Conservation (phyloP, 2,888 invertebrate species). For the Lasioglossum figueresi region DNA sequence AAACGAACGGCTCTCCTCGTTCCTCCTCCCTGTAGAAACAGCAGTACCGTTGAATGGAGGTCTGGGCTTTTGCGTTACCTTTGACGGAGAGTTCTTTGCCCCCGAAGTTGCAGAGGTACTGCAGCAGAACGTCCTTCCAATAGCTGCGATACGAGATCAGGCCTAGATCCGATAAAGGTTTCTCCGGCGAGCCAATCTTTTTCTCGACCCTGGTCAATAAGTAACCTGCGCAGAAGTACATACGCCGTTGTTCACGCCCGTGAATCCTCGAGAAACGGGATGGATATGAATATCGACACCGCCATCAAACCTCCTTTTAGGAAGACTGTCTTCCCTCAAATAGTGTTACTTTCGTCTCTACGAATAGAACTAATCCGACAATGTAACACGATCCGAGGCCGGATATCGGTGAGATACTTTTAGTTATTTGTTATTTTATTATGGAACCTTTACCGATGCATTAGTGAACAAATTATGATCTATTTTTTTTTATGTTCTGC, state of each 20-base stretch:
- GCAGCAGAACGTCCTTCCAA: slow-evolving; percentile 98
- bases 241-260: neutral
- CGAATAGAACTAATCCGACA: too few relatives aligned
- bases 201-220: slow-evolving; percentile 97
- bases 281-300: neutral
- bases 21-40: neutral
- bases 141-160: slow-evolving; percentile 98
- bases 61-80: slow-evolving; percentile 85
- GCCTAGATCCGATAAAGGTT: slow-evolving; percentile 98
- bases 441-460: too few relatives aligned
- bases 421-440: too few relatives aligned
- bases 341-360: too few relatives aligned
- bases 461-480: too few relatives aligned
- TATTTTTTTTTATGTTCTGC: too few relatives aligned
- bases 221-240: slow-evolving; percentile 90
- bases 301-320: too few relatives aligned
- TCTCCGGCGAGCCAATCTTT: slow-evolving; percentile 99
- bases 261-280: neutral
- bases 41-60: neutral
- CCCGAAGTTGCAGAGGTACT: slow-evolving; percentile 94
- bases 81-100: slow-evolving; percentile 96
- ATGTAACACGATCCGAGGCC: too few relatives aligned
- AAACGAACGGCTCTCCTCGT: too few relatives aligned
- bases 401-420: too few relatives aligned
- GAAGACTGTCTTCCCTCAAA: too few relatives aligned